Percentiles rank a stretch among this genome's conserved stretches.
These are phyloP conservation scores for Heterotis niloticus DNA, from an alignment of 2,113 vertebrate species.

Conservation along the genomic window DNA sequence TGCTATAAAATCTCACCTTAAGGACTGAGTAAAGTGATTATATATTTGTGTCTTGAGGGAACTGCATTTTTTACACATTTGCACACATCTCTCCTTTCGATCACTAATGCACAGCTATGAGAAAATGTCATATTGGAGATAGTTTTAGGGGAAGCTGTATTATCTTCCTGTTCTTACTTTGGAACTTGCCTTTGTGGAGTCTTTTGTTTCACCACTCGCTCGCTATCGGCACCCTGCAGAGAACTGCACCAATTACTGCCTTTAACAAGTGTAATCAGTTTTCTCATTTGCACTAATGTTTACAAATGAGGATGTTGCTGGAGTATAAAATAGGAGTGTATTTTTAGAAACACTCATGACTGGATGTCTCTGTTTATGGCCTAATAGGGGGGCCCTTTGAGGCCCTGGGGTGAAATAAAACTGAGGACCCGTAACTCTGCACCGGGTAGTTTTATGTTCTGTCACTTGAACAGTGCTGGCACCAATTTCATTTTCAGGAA, in stretches of 20 bases:
- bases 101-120: no score
- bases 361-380: conserved; percentile 10
- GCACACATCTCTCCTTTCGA: background rate
- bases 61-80: conserved; percentile 18
- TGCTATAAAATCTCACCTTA: conserved; percentile 44
- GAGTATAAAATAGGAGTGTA: conserved; percentile 47
- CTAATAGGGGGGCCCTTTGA: conserved; percentile 11
- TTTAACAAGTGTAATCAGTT: conserved; percentile 32
- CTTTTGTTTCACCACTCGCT: no score
- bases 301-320: conserved; percentile 50
- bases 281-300: conserved; percentile 65
- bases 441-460: background rate
- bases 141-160: no score
- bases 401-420: conserved; percentile 13
- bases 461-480: background rate
- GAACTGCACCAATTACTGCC: conserved; percentile 18
- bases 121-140: no score
- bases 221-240: background rate
- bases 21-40: conserved; percentile 41
- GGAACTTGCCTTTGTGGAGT: no score
- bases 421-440: background rate
- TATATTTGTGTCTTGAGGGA: conserved; percentile 32
- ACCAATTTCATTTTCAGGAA: conserved; percentile 26
- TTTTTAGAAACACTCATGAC: conserved; percentile 50
- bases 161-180: no score